phyloP scores from a whole-genome alignment of 1,140 invertebrate species.

The Pseudomyrmex cubaensis region DNA sequence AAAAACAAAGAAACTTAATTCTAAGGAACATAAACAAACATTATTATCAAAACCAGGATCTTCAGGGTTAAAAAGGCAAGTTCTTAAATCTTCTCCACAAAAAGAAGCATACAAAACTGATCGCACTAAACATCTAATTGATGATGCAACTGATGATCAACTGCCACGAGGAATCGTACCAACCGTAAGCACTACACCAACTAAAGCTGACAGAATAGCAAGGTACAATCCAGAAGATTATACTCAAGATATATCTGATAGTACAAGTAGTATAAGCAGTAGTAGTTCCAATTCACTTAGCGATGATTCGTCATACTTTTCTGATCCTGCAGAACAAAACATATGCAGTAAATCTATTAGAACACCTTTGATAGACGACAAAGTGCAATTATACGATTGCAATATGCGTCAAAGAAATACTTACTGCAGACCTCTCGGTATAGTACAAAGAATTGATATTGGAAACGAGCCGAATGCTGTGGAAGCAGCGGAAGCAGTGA shows the following conservation, averaged over 20 bases:
- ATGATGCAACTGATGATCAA: slow-evolving; percentile 75
- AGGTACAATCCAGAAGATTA: slow-evolving; percentile 82
- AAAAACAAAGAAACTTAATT: slow-evolving; percentile 64
- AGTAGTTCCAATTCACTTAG: slow-evolving; percentile 77
- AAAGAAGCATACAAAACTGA: slow-evolving; percentile 13
- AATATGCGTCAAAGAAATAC: slow-evolving; percentile 73
- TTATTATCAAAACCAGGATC: not conserved
- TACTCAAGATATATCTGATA: slow-evolving; percentile 74
- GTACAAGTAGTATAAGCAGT: slow-evolving; percentile 66
- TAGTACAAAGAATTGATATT: slow-evolving; percentile 79
- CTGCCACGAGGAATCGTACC: slow-evolving; percentile 73
- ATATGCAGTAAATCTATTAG: slow-evolving; percentile 64
- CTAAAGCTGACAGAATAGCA: slow-evolving; percentile 73
- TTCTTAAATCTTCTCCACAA: not conserved
- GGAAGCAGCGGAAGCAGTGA: slow-evolving; percentile 77
- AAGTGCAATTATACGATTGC: slow-evolving; percentile 80
- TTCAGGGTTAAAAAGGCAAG: slow-evolving; percentile 25
- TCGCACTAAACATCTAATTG: not conserved
- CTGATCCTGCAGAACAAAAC: slow-evolving; percentile 72
- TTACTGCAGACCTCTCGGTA: slow-evolving; percentile 75
- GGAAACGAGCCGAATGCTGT: slow-evolving; percentile 79
- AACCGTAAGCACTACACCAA: slow-evolving; percentile 60
- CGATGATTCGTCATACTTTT: slow-evolving; percentile 83
- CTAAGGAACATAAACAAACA: slow-evolving; percentile 15
- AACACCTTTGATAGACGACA: slow-evolving; percentile 61